Conservation (phyloP, 2,797 vertebrate genomes). For the Bradypus variegatus region DNA sequence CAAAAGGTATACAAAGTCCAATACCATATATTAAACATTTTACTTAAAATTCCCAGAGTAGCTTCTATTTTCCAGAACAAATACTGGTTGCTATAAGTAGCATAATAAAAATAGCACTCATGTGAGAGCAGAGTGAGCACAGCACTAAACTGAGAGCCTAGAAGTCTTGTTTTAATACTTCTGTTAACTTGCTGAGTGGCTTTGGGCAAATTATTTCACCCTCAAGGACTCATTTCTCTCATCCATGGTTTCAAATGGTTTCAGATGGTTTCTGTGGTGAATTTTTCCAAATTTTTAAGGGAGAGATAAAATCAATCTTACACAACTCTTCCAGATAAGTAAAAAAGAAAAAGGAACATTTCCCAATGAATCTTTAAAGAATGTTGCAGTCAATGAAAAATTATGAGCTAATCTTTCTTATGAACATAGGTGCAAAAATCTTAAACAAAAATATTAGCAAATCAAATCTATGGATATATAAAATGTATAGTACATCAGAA, state of each 20-base stretch:
- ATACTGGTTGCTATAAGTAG: background rate
- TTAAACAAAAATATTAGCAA: slow-evolving; percentile 1
- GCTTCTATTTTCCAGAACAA: background rate
- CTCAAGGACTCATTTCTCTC: background rate
- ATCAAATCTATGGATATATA: background rate
- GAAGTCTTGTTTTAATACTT: background rate
- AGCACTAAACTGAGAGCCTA: background rate
- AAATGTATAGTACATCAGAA: background rate
- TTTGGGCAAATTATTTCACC: background rate
- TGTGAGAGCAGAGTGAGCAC: background rate
- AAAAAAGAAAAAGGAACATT: background rate
- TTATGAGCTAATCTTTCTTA: background rate
- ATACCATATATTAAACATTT: background rate
- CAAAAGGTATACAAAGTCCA: background rate
- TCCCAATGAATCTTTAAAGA: background rate
- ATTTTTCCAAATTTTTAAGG: background rate
- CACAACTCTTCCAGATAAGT: background rate
- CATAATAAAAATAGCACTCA: background rate
- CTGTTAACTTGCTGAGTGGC: background rate
- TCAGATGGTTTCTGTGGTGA: background rate
- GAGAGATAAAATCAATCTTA: background rate
- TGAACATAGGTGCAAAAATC: background rate
- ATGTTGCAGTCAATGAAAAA: background rate
- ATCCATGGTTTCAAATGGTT: background rate
- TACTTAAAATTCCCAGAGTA: background rate